Evolutionary conservation across 2,888 invertebrate genomes (phyloP), one percentile per base, ranked within the genome.

Genomic region (Meiosimyza platycephala): DNA sequence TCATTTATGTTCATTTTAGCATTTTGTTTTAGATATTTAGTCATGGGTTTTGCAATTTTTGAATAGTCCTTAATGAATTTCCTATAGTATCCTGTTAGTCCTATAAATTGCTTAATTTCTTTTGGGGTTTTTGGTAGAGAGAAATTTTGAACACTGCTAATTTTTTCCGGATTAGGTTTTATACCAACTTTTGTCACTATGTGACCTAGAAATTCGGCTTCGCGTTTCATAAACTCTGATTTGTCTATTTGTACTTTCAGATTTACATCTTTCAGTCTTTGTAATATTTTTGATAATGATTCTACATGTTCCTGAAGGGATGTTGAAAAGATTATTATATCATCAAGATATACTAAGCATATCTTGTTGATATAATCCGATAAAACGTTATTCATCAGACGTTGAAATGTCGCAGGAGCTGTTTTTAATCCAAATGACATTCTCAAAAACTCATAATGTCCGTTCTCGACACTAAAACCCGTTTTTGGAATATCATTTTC

Each of bases 341-440:
- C 77, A 48, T 78, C 75, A 13, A 77, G 16, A 48, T 78, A 76
- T 11, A 78, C 76, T 9, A 77, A 22, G 57, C 76, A 76, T 6
- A 57, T 74, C 54, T 74, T 75, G 16, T 72, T 73, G 6, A 77
- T 75, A 6, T 71, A 68, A 15, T 75, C 74, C 5, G 28, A 64
- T 1, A 78, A 48, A 3, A 78, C 48, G 18, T 71, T 72, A 52
- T 79, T 76, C 71, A 77, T 78, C 15, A 75, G 47, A 15, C 76
- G 51, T 71, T 78, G 76, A 48, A 79, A 78, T 1, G 77, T 78
- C 6, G 77, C 75, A 54, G 78, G 75, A 11, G 76, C 78, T 60
- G 76, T 77, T 68, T 78, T 78, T n/a, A 77, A 48, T 0, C 76
- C 76, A 71, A 78, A 76, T 12, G 77, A 74, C 77, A 78, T 77